phyloP scores from a whole-genome alignment of 37 sponge, comb jelly and placozoan species.

The Beroe ovata region DNA sequence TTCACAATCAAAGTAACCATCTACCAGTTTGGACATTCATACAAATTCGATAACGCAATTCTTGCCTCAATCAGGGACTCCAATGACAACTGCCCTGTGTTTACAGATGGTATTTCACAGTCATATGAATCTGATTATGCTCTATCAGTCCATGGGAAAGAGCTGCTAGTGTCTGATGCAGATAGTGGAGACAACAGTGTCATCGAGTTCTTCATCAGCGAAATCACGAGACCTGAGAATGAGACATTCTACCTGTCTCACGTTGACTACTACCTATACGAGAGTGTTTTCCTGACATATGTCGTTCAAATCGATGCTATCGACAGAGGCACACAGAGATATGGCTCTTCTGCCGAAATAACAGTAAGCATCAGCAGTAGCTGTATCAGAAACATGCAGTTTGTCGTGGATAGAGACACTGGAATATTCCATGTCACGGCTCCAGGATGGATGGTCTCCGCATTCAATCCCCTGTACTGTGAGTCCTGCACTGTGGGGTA shows the following conservation, averaged over 20 bases:
- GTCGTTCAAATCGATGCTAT: background rate
- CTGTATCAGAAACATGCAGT: background rate
- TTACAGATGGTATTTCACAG: background rate
- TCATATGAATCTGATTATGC: conserved; percentile 13
- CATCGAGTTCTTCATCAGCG: background rate
- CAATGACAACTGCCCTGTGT: conserved; percentile 57
- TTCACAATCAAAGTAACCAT: background rate
- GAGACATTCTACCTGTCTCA: background rate
- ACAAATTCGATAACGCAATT: background rate
- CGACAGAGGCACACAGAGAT: background rate
- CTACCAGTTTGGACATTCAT: background rate
- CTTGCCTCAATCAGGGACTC: background rate
- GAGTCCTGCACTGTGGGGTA: conserved; percentile 47
- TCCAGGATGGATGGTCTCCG: conserved; percentile 48
- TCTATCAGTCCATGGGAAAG: conserved; percentile 14
- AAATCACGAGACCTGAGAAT: background rate
- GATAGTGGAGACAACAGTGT: background rate
- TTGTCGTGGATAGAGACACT: background rate
- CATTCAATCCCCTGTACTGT: background rate
- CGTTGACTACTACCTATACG: conserved; percentile 9
- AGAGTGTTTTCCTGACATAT: background rate
- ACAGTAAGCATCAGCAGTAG: conserved; percentile 3
- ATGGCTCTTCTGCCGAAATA: conserved; percentile 1
- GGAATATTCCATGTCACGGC: conserved; percentile 5
- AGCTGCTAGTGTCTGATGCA: background rate